Conservation (phyloP, 2,113 vertebrate species). For the Chionis minor region DNA sequence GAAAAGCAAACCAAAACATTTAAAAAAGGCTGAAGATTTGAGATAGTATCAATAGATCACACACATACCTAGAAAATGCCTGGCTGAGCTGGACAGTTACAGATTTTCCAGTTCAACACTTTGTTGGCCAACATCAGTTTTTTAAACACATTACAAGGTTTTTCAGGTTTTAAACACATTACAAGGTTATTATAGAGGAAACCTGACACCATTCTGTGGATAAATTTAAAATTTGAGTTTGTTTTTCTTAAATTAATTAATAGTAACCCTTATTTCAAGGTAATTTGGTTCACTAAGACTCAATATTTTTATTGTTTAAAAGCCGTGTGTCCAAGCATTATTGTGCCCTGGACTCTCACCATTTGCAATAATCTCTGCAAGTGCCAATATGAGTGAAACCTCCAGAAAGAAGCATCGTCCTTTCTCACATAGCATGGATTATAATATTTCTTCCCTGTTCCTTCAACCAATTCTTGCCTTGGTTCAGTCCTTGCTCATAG, state of each 20-base stretch:
- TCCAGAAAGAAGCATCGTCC: not conserved
- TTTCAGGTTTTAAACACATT: not conserved
- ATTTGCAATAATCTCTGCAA: not conserved
- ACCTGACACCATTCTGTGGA: not conserved
- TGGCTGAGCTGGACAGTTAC: not conserved
- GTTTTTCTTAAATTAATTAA: not conserved
- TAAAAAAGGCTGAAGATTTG: not conserved
- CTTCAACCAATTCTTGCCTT: not conserved
- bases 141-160: not conserved
- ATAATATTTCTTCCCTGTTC: not conserved
- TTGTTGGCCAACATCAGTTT: not conserved
- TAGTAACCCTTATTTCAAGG: not conserved
- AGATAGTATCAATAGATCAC: not conserved
- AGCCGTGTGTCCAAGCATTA: not conserved
- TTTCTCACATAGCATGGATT: not conserved
- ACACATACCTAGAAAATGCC: not conserved
- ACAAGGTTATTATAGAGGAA: not conserved
- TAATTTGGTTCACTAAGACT: not conserved
- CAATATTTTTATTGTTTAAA: not conserved
- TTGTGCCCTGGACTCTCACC: not conserved
- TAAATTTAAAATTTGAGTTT: not conserved
- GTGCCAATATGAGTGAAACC: not conserved
- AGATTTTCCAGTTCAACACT: not conserved
- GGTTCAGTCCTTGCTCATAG: not conserved
- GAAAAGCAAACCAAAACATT: not conserved